These are phyloP conservation scores for Archaeoteleia sp. DNA, from an alignment of 2,888 invertebrate species.

Conservation along the genomic window DNA sequence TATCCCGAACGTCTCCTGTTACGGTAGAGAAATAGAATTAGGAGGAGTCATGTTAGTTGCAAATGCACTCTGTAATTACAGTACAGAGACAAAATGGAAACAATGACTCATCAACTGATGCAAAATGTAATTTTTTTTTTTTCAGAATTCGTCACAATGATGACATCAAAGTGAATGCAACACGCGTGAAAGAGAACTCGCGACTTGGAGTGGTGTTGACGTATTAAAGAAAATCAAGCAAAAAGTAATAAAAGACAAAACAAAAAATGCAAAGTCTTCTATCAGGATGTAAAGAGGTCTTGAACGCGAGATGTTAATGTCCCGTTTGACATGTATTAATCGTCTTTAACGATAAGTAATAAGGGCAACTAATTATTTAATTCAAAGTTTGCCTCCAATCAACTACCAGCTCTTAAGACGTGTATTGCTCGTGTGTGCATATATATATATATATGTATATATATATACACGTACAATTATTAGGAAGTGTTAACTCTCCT, in stretches of 20 bases:
- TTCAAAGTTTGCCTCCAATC: slow-evolving; percentile 70
- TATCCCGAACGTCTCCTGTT: slow-evolving; percentile 40
- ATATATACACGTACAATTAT: slow-evolving; percentile 60
- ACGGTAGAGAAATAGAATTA: no score
- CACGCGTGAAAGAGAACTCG: slow-evolving; percentile 81
- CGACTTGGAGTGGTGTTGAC: slow-evolving; percentile 80
- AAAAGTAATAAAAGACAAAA: slow-evolving; percentile 65
- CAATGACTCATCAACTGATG: slow-evolving; percentile 35
- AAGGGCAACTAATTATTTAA: slow-evolving; percentile 73
- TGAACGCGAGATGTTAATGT: slow-evolving; percentile 70
- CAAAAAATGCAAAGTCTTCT: slow-evolving; percentile 77
- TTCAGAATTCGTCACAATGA: slow-evolving; percentile 98
- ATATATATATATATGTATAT: slow-evolving; percentile 32
- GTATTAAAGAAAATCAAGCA: slow-evolving; percentile 74
- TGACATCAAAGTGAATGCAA: slow-evolving; percentile 95
- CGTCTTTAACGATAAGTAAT: slow-evolving; percentile 74
- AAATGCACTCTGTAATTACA: slow-evolving; percentile 23
- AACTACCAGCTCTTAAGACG: slow-evolving; percentile 55
- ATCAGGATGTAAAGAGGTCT: slow-evolving; percentile 74
- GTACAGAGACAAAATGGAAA: slow-evolving; percentile 13
- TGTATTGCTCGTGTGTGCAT: slow-evolving; percentile 56
- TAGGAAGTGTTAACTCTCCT: slow-evolving; percentile 54
- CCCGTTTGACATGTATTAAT: slow-evolving; percentile 73
- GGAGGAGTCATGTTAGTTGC: no score
- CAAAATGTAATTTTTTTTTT: slow-evolving; percentile 63